Base-by-base conservation (phyloP, 2,113 vertebrate species). In the Anolis carolinensis region DNA sequence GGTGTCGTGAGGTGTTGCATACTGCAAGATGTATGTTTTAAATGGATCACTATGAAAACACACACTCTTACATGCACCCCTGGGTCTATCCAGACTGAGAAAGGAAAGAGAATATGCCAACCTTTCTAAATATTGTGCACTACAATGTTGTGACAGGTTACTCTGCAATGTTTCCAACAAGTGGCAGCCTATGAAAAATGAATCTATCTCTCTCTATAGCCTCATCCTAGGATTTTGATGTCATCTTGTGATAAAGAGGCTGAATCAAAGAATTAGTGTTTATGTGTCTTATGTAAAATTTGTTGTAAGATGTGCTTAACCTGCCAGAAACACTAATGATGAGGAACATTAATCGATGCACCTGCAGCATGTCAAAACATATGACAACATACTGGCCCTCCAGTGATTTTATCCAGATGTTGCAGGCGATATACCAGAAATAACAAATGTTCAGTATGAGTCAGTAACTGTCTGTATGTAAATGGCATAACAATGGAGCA, bases 361-460 rank as follows among this genome's bases (percentile, higher is more conserved):
- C 79, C 63, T 81, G 52, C 34, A 83, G 36, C 62, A 74, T 74
- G 7, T 74, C 70, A 62, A 44, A 67, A 81, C 36, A 50, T 39
- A 83, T 62, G n/a, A 55, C 21, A 63, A 48, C 25, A 44, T 68
- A 39, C 63, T 81, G 14, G n/a, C 25, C 21, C 52, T 74, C n/a
- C 25, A 39, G 21, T 36, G 70, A 73, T 36, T 59, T 73, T 73
- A 73, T 50, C 52, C 70, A 74, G 70, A 73, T 68, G n/a, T 73
- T 18, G 50, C 14, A 74, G 71, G 52, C 74, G 71, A 62, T 10
- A 44, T 2, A 30, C 25, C 4, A 74, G 82, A 83, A 82, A 59
- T 25, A 59, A 83, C 48, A 83, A 83, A 48, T 84, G 59, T 75
- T 84, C 65, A 76, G 55, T 72, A 75, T 84, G 20, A 62, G 52